Base-by-base conservation (phyloP, 2,113 vertebrate genomes). In the Otus sunia region DNA sequence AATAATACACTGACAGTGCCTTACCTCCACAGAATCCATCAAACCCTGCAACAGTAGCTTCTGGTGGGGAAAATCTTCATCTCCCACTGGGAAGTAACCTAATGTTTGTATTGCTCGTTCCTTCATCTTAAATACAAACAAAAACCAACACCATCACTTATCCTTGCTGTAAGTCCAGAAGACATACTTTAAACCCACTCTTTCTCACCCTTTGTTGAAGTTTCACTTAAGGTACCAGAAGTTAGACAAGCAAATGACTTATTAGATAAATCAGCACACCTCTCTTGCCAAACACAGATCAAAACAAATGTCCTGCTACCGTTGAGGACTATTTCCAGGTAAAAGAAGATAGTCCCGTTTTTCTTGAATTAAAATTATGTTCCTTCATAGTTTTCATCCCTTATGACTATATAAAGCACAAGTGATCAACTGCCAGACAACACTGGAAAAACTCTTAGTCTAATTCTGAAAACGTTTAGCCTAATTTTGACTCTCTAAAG, bases 11-110 rank as follows among this genome's bases (percentile, higher is more conserved):
- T 71, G 67, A 88, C 62, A 92, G 72, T 72, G 30, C 26, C 98
- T 97, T 86, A 99, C 99, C 99, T 99, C 99, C 75, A 99, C 99
- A 80, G 99, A 99, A 97, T 99, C 99, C 99, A 99, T 99, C 85
- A 99, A 98, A 83, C 99, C 99, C 96, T 99, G 99, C 95, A 99
- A 96, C 71, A 99, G 97, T 60, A 99, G 98, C 91, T 99, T 99
- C 98, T 99, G 99, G 83, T 99, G 98, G 56, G 99, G 99, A 97
- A 99, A 99, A 92, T 98, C 98, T 95, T 98, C 98, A 96, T 99
- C 99, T 92, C 99, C 99, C 86, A 99, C 99, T 45, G 99, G 98
- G n/a, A 99, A 98, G 96, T 99, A 99, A 27, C 99, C 99, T 88
- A 99, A 93, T 3, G 99, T 99, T 97, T 99, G 99, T 94, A 99